Base-by-base conservation (phyloP, 2,888 invertebrate genomes). In the Synanthedon myopaeformis region DNA sequence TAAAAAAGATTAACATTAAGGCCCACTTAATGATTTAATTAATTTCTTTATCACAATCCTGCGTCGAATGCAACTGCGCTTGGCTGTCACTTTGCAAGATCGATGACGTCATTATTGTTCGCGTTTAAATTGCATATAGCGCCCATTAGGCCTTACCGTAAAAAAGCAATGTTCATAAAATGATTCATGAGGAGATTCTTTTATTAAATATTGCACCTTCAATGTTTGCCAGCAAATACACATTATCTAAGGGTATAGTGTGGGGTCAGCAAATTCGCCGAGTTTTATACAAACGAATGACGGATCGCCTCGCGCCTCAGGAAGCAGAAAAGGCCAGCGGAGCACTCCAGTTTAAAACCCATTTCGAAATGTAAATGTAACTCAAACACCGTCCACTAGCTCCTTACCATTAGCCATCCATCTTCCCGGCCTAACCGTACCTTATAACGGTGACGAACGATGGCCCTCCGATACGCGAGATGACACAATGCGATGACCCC, bases 401-500 rank as follows among this genome's bases (percentile, higher is more conserved):
- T 49, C 59, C 61, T 57, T 53, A 35, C 35, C 51, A 59, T 53
- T 55, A 59, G 59, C 65, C 70, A 79, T 82, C 77, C 74, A 77
- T 83, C 80, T 77, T 74, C 63, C 61, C 61, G 59, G 61, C 66
- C 49, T 49, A 49, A 49, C 49, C 67, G 49, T 17, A 17, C 49
- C 49, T 12, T 17, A 49, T 62, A 64, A 66, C 74, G 65, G 67
- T 74, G 79, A 79, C 77, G 76, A 71, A 75, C 75, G 77, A 75
- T 76, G 72, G 68, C 70, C 69, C 72, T 67, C 64, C 75, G 79
- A 81, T 80, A 80, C 75, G 72, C 64, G 69, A 77, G 79, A 80
- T 79, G 84, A 80, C 79, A 79, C 83, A 81, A 81, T 76, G 74
- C 74, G 80, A 81, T 82, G 81, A 77, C 80, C 83, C 81, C 76